Evolutionary conservation across 2,888 invertebrate genomes (phyloP).

Genomic region (Melangyna quadrimaculata): DNA sequence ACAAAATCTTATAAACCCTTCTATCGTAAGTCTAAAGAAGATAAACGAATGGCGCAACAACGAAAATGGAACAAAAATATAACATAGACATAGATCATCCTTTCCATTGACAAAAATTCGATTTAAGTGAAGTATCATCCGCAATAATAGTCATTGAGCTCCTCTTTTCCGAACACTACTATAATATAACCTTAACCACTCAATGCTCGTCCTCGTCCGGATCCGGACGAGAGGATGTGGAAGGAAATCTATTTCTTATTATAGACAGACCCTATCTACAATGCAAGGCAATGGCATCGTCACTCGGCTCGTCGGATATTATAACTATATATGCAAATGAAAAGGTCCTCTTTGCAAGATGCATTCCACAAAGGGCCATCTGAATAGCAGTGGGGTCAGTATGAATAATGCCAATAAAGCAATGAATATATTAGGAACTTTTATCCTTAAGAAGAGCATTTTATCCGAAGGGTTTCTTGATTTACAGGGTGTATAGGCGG

Average conservation of each 20-base stretch:
- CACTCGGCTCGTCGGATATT: background rate
- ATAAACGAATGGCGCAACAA: slow-evolving; percentile 36
- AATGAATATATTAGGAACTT: slow-evolving; percentile 64
- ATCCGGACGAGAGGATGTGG: slow-evolving; percentile 2
- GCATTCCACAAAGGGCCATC: slow-evolving; percentile 37
- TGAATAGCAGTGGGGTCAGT: slow-evolving; percentile 12
- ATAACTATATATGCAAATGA: slow-evolving; percentile 32
- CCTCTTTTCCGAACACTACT: background rate
- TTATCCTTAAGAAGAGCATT: slow-evolving; percentile 12
- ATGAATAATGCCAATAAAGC: slow-evolving; percentile 67
- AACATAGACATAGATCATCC: slow-evolving; percentile 34
- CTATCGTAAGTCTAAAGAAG: background rate
- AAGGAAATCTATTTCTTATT: slow-evolving; percentile 44
- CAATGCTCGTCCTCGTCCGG: slow-evolving; percentile 8
- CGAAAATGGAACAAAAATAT: slow-evolving; percentile 28
- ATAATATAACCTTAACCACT: slow-evolving; percentile 27
- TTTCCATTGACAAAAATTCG: slow-evolving; percentile 51
- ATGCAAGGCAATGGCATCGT: background rate
- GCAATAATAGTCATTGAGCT: slow-evolving; percentile 44
- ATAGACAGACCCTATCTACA: background rate
- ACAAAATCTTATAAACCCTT: background rate
- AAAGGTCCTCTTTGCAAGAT: background rate
- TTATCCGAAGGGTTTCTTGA: slow-evolving; percentile 27
- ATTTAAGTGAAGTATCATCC: slow-evolving; percentile 60
- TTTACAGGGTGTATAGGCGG: background rate